Conservation (phyloP, 1,140 invertebrate genomes). For the Drosophila sechellia region DNA sequence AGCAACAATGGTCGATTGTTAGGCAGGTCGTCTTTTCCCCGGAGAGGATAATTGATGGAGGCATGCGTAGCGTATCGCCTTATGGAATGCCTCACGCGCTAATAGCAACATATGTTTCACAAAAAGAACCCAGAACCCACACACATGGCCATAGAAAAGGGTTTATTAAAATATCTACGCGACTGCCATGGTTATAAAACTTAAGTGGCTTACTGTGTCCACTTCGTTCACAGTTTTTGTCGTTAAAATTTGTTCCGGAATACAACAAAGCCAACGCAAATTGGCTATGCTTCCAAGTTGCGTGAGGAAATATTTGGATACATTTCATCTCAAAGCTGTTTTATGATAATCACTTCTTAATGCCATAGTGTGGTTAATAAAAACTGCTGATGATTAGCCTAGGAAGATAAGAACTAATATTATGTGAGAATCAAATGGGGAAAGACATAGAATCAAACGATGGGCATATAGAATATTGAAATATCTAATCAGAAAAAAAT, state of each 20-base stretch:
- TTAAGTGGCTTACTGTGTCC: constrained; percentile 76
- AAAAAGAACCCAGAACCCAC: constrained; percentile 34
- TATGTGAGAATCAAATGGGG: constrained; percentile 4
- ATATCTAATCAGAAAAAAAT: background rate
- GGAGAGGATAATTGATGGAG: constrained; percentile 66
- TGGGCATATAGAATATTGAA: background rate
- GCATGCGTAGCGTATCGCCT: constrained; percentile 60
- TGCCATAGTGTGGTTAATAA: constrained; percentile 19
- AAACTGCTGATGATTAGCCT: constrained; percentile 33
- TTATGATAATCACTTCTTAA: constrained; percentile 54
- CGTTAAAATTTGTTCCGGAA: constrained; percentile 60
- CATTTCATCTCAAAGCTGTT: constrained; percentile 15
- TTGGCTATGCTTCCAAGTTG: constrained; percentile 43
- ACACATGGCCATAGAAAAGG: constrained; percentile 33
- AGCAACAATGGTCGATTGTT: constrained; percentile 78
- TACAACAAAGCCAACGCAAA: constrained; percentile 14
- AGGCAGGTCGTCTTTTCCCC: constrained; percentile 28
- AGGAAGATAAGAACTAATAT: constrained; percentile 42
- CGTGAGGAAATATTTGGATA: constrained; percentile 29
- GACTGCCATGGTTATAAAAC: constrained; percentile 54
- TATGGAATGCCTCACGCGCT: constrained; percentile 69
- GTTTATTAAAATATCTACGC: constrained; percentile 51
- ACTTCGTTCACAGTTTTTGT: constrained; percentile 10
- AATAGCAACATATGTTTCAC: constrained; percentile 74
- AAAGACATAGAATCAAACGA: background rate